These are phyloP conservation scores for Drosophila orena DNA, from an alignment of 1,140 invertebrate genomes.

Conservation along the genomic window DNA sequence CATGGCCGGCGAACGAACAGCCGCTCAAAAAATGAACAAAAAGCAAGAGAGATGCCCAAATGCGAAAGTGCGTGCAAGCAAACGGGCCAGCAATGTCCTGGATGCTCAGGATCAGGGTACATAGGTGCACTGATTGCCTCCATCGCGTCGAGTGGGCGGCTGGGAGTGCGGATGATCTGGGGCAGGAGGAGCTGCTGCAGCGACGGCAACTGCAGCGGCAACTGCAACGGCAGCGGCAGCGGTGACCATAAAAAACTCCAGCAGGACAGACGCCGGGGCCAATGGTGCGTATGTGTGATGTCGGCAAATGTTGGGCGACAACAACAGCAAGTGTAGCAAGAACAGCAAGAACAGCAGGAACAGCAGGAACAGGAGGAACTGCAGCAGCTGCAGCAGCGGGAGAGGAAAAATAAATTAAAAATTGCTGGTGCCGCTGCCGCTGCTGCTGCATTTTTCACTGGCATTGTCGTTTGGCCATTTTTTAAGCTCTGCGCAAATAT, in stretches of 20 bases:
- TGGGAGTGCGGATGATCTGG: neutral
- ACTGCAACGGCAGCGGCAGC: slow-evolving; percentile 5
- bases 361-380: neutral
- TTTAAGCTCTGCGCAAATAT: slow-evolving; percentile 58
- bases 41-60: slow-evolving; percentile 82
- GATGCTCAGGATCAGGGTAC: slow-evolving; percentile 58
- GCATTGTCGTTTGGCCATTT: slow-evolving; percentile 40
- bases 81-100: slow-evolving; percentile 64
- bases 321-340: slow-evolving; percentile 27
- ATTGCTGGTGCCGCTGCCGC: slow-evolving; percentile 56
- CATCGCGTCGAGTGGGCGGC: slow-evolving; percentile 23
- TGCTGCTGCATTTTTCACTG: slow-evolving; percentile 44
- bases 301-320: slow-evolving; percentile 52
- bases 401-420: slow-evolving; percentile 63
- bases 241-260: slow-evolving; percentile 47
- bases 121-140: slow-evolving; percentile 79
- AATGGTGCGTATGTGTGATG: slow-evolving; percentile 66
- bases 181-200: slow-evolving; percentile 1
- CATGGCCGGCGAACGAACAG: slow-evolving; percentile 28
- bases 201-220: slow-evolving; percentile 9
- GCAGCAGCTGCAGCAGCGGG: slow-evolving; percentile 2
- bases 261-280: slow-evolving; percentile 33
- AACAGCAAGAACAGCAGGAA: slow-evolving; percentile 17
- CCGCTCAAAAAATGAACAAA: slow-evolving; percentile 79
- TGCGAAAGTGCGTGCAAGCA: slow-evolving; percentile 76